Evolutionary conservation across 2,797 vertebrate genomes (phyloP), one percentile per base, ranked within the genome.

Genomic region (Melopsittacus undulatus): DNA sequence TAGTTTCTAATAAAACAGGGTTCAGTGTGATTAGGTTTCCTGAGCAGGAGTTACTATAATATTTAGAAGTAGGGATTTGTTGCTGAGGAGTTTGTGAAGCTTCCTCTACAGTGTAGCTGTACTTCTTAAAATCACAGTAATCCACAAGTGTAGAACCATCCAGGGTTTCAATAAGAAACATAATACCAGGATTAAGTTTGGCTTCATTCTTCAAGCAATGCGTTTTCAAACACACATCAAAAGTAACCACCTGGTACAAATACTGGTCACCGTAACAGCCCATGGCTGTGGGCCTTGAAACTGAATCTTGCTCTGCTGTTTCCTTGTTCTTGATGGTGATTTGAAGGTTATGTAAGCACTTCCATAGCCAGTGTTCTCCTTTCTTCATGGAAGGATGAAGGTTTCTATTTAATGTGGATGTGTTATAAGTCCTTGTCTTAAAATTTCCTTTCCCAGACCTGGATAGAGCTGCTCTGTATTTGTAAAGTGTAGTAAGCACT

Each of bases 1-100:
- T 95, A 95, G 72, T 96, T 98, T 98, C 97, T 97, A 97, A 96
- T 97, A 97, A 96, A 96, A 83, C 49, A 95, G 85, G 90, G 92
- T 95, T 97, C 94, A 93, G 67, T 66, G 80, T 94, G 91, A 92
- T 96, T 93, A 97, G 94, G 97, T 95, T 94, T 98, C 93, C 95
- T 95, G 95, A 98, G 94, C 92, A 86, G 61, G 68, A 95, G 90
- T 87, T 96, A 62, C 89, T 70, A 14, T 89, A 93, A 90, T 95
- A 94, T 83, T 97, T 92, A 93, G 95, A 96, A 95, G 94, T 62
- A 97, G 92, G 89, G 95, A 97, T 97, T 97, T 98, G 96, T 97
- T 97, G 87, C 96, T 89, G 85, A 96, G 86, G 94, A 90, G 92
- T 89, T 96, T 3, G 1, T 93, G 96, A 88, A 91, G 69, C 89